A percentile compares a stretch with the other conserved stretches of the same genome.
These are phyloP conservation scores for Harpalus rufipes DNA, from an alignment of 2,888 invertebrate genomes.

Conservation along the genomic window DNA sequence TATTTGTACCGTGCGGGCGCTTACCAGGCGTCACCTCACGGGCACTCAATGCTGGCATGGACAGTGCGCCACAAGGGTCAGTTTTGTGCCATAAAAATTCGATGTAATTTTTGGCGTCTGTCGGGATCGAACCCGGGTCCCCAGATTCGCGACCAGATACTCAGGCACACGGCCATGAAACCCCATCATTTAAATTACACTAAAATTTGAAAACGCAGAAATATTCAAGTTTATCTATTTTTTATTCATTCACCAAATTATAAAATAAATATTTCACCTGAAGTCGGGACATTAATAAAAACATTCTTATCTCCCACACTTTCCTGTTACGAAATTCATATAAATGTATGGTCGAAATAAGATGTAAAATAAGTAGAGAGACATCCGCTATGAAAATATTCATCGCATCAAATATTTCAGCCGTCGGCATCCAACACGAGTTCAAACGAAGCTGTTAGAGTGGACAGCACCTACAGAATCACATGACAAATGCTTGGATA, in stretches of 20 bases:
- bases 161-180: no score
- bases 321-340: not conserved
- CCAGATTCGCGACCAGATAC: no score
- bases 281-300: not conserved
- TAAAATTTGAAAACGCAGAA: no score
- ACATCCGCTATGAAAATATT: slow-evolving; percentile 19
- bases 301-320: not conserved
- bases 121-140: no score
- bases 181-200: no score
- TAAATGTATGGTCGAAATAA: not conserved
- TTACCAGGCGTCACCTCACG: no score
- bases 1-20: no score
- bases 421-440: not conserved
- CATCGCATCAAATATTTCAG: slow-evolving; percentile 22
- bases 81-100: no score
- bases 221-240: not conserved
- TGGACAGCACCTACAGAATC: slow-evolving; percentile 21
- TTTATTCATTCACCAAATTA: not conserved
- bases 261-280: not conserved
- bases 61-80: no score
- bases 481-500: slow-evolving; percentile 25
- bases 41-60: no score
- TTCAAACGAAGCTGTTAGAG: not conserved
- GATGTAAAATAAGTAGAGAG: not conserved
- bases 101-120: no score